phyloP scores from a whole-genome alignment of 2,797 vertebrate genomes.

The Protonibea diacanthus region DNA sequence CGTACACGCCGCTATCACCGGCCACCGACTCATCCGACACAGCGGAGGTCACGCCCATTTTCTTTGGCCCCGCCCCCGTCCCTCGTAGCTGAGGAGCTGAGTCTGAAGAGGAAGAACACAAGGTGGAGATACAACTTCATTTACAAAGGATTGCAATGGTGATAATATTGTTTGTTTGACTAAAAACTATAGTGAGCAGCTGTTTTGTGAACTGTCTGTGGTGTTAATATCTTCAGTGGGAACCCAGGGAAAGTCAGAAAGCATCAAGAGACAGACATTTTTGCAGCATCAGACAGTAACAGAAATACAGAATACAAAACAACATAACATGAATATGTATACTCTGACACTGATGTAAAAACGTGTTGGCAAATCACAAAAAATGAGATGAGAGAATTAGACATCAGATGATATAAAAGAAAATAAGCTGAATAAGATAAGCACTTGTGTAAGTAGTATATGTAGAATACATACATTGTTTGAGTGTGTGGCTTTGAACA shows the following conservation, averaged over 20 bases:
- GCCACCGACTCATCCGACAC: conserved; percentile 97
- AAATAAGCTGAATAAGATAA: background rate
- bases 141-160: background rate
- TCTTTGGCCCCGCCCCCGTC: conserved; percentile 81
- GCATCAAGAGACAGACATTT: no score
- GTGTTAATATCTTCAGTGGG: no score
- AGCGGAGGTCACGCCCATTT: conserved; percentile 92
- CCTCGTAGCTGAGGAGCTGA: conserved; percentile 72
- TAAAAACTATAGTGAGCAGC: no score
- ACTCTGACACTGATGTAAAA: no score
- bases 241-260: no score
- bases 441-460: background rate
- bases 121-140: background rate
- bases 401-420: background rate
- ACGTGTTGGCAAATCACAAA: no score
- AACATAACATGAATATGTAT: no score
- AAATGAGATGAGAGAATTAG: background rate
- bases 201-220: no score
- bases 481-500: background rate
- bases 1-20: conserved; percentile 96
- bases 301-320: no score
- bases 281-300: no score
- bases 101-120: conserved; percentile 51
- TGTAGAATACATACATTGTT: background rate
- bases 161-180: no score